Conservation (phyloP, 1,140 invertebrate species). For the Hestina assimilis region DNA sequence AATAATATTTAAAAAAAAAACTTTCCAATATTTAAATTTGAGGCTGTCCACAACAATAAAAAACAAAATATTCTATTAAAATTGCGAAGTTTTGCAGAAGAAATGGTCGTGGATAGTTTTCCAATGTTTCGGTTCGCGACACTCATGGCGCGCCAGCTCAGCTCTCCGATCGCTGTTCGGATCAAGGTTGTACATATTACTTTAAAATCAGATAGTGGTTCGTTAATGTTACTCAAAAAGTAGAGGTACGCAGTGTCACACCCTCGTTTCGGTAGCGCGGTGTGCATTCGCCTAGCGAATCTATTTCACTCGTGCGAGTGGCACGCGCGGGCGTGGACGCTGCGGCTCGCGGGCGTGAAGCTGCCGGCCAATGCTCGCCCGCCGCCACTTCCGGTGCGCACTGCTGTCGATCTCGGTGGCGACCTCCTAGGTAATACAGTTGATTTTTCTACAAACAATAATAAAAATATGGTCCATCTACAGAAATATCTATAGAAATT, state of each 20-base stretch:
- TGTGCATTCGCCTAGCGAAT: slow-evolving; percentile 24
- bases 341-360: slow-evolving; percentile 28
- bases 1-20: too few species aligned
- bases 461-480: background rate
- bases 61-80: too few species aligned
- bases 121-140: slow-evolving; percentile 41
- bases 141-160: slow-evolving; percentile 41
- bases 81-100: too few species aligned
- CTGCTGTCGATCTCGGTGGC: slow-evolving; percentile 34
- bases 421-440: slow-evolving; percentile 35
- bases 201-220: background rate
- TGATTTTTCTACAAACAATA: background rate
- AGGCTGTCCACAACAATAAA: too few species aligned
- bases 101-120: slow-evolving; percentile 25
- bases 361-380: slow-evolving; percentile 16
- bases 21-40: too few species aligned
- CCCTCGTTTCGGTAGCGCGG: slow-evolving; percentile 24
- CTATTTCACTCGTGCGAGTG: slow-evolving; percentile 23
- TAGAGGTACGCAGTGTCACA: slow-evolving; percentile 23
- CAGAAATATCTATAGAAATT: too few species aligned
- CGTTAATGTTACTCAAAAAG: background rate
- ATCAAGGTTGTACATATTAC: slow-evolving; percentile 30
- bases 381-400: slow-evolving; percentile 21
- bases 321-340: slow-evolving; percentile 26
- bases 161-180: slow-evolving; percentile 34